Base-by-base conservation (phyloP, 2,113 vertebrate genomes). In the Baryphthengus martii region DNA sequence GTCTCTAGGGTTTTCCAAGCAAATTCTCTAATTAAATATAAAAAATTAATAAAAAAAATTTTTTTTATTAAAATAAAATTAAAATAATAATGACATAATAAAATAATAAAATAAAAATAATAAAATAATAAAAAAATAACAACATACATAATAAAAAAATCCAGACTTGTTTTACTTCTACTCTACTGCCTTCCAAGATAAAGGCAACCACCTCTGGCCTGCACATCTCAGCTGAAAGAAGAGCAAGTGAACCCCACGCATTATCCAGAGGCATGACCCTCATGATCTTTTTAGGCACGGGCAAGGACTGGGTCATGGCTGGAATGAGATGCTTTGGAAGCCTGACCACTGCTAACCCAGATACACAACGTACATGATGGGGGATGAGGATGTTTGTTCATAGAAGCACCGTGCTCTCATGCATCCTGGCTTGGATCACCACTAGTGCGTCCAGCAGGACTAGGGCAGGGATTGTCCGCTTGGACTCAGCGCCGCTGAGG, bases 221-320 rank as follows among this genome's bases (percentile, higher is more conserved):
- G 42, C 37, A 75, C 20, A 59, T 14, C 56, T 39, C 3, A 0
- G 49, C 31, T 3, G 0, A 13, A 53, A 67, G 78, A 83, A 83
- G 44, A 37, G 74, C 1, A 0, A 29, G 71, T 58, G 24, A 35
- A 78, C 4, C 17, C 31, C 19, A 3, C 18, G 1, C 74, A 31
- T 29, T 3, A 0, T 50, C 45, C 8, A 2, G 39, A 66, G 37
- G 11, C 50, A 47, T 7, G 0, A 33, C 88, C 65, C 77, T 23
- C 1, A 0, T 1, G 0, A 25, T 17, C 37, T 66, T 55, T 17
- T 17, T 16, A 2, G 3, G 50, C 66, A 67, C 0, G 0, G 67
- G 17, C 71, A 52, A 75, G 62, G 24, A 24, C 29, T 2, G 11
- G 40, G 44, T 31, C 53, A 21, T 3, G 23, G 68, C 44, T 3